Evolutionary conservation across 2,797 vertebrate species (phyloP), one percentile per base, ranked within the genome.

Genomic region (Megalops cyprinoides): DNA sequence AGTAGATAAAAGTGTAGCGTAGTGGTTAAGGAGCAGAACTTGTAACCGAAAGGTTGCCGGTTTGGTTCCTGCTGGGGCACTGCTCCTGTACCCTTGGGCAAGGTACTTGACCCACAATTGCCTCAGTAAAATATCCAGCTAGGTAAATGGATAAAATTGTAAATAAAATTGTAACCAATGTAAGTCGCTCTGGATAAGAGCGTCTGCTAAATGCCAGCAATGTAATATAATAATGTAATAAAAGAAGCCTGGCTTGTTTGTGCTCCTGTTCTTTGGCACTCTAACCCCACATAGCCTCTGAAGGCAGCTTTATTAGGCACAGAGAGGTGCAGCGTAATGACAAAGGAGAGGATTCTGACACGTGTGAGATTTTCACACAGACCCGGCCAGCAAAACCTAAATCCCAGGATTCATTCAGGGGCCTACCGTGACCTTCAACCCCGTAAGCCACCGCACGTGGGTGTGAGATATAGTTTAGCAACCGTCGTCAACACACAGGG

Each of bases 351-450:
- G 74, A 42, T 76, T 77, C 62, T 77, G 49, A 28, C 49, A 58
- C 53, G 73, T 20, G 28, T 46, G 76, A 55, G 42, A 71, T n/a
- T 82, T 78, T 77, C 48, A 65, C 49, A 74, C 23, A 77, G 42
- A 42, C 28, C 58, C 67, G 25, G 53, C 69, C 31, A 37, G 28
- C 49, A 51, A 78, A 78, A 74, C 55, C 69, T 51, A 34, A 31
- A 49, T 69, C 65, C 51, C 74, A 81, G 84, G 88, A 85, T 89
- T 88, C 85, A 90, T 90, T 91, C 84, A 86, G 89, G 85, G 82
- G 46, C 60, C 77, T 77, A 71, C 34, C 28, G 69, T 49, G 39
- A 78, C 79, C 58, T 81, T 82, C 81, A 46, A 44, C 81, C 83
- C 23, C 15, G 37, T n/a, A 58, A 69, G 76, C 60, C 8, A n/a